Base-by-base conservation (phyloP, 2,113 vertebrate species). In the Varanus komodoensis region DNA sequence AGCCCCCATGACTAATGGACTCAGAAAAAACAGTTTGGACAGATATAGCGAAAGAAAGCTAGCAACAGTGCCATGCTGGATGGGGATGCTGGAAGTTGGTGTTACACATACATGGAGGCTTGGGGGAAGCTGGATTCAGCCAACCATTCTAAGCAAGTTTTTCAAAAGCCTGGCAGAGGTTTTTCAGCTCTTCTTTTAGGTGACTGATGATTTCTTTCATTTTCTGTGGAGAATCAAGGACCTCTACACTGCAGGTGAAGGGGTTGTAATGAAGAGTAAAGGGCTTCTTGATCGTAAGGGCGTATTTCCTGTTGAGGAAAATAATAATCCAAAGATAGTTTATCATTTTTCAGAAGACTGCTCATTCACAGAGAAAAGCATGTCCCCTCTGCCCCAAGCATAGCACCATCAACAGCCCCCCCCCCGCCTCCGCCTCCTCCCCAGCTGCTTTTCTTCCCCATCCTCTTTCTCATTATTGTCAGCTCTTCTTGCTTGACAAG, bases 171-270 rank as follows among this genome's bases (percentile, higher is more conserved):
- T 93, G 89, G 34, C 95, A 97, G 81, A 98, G 93, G 68, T 94
- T 97, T 95, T 96, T 97, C 93, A 98, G 93, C 25, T 98, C 97
- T 8, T 97, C 96, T 91, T 96, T 97, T 78, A 97, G 96, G 89
- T 97, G 96, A 38, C 86, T 87, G 82, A 98, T 91, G 25, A 91
- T 90, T 5, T 92, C 97, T 88, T 98, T 97, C 93, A 98, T 95
- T 96, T 98, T 97, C 75, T 95, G 90, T n/a, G 96, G 91, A 87
- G 96, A 95, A 82, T 97, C 97, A 90, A 98, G 87, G 34, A 98
- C 93, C 54, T 98, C 96, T 87, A 97, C 5, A 57, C 96, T 97
- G 96, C 96, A 97, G 89, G 97, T 98, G 91, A 98, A 97, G 0
- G 97, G 97, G 85, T 98, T 92, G 0, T 97, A 98, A 83, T 44